These are phyloP conservation scores for Catocala nupta DNA, from an alignment of 2,888 invertebrate species.

Conservation along the genomic window DNA sequence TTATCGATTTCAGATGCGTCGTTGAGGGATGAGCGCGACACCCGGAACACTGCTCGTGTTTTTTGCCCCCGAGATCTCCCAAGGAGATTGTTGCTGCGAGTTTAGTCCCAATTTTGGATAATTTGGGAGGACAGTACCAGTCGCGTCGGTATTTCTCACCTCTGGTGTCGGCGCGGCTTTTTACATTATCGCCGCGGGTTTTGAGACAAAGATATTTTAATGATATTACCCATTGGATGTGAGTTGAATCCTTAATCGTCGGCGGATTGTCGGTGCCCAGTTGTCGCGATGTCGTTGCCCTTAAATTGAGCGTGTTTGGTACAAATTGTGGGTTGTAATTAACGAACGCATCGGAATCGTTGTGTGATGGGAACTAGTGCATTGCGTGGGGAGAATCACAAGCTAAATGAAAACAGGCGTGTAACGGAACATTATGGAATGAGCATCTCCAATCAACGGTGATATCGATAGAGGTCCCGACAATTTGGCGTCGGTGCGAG, in stretches of 20 bases:
- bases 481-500: slow-evolving; percentile 59
- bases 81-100: slow-evolving; percentile 56
- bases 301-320: slow-evolving; percentile 81
- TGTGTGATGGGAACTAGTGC: slow-evolving; percentile 81
- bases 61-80: slow-evolving; percentile 57
- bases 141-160: slow-evolving; percentile 82
- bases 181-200: slow-evolving; percentile 78
- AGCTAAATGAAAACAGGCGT: slow-evolving; percentile 82
- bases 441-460: slow-evolving; percentile 79
- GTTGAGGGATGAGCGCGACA: slow-evolving; percentile 61
- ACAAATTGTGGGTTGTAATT: slow-evolving; percentile 84
- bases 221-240: slow-evolving; percentile 84
- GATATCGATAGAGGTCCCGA: slow-evolving; percentile 67
- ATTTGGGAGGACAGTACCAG: slow-evolving; percentile 69
- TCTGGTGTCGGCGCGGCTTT: slow-evolving; percentile 77
- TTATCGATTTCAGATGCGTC: slow-evolving; percentile 69
- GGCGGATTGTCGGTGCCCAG: slow-evolving; percentile 70
- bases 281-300: slow-evolving; percentile 82
- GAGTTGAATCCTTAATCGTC: slow-evolving; percentile 84
- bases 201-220: slow-evolving; percentile 87
- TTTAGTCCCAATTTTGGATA: slow-evolving; percentile 71
- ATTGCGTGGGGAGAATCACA: slow-evolving; percentile 82
- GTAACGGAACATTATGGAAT: slow-evolving; percentile 72
- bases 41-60: slow-evolving; percentile 57
- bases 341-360: slow-evolving; percentile 74